phyloP scores from a whole-genome alignment of 2,888 invertebrate genomes.

The Thumatha senex region DNA sequence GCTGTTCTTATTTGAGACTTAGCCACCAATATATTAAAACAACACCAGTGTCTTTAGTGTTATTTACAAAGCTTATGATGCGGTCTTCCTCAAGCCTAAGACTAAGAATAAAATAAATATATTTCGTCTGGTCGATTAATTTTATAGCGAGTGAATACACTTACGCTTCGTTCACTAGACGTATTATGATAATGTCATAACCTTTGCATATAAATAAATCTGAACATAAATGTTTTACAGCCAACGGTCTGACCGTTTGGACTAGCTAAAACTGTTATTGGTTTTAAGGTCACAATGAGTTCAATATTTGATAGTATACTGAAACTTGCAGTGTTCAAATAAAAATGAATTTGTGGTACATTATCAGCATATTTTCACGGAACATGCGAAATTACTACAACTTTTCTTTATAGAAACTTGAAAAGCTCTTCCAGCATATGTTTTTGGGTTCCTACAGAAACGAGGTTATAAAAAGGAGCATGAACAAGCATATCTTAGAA shows the following conservation, averaged over 20 bases:
- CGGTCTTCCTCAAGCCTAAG: background rate
- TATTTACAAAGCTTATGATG: background rate
- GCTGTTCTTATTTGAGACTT: no score
- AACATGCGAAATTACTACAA: background rate
- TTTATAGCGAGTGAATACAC: conserved; percentile 57
- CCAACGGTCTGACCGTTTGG: conserved; percentile 34
- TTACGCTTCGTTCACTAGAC: conserved; percentile 55
- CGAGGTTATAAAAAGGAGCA: no score
- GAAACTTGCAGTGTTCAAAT: background rate
- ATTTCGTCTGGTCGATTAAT: conserved; percentile 40
- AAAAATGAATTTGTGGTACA: background rate
- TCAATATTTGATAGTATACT: background rate
- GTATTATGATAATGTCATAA: conserved; percentile 65
- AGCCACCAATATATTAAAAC: no score
- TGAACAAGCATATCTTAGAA: no score
- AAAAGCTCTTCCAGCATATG: no score
- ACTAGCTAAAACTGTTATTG: conserved; percentile 42
- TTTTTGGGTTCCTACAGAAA: no score
- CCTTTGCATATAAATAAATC: conserved; percentile 57
- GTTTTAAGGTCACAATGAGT: background rate
- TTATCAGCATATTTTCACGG: no score
- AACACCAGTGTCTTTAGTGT: background rate
- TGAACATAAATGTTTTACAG: conserved; percentile 59
- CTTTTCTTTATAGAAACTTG: no score
- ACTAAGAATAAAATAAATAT: conserved; percentile 14